phyloP scores from a whole-genome alignment of 2,797 vertebrate species.

The Neosalanx taihuensis region DNA sequence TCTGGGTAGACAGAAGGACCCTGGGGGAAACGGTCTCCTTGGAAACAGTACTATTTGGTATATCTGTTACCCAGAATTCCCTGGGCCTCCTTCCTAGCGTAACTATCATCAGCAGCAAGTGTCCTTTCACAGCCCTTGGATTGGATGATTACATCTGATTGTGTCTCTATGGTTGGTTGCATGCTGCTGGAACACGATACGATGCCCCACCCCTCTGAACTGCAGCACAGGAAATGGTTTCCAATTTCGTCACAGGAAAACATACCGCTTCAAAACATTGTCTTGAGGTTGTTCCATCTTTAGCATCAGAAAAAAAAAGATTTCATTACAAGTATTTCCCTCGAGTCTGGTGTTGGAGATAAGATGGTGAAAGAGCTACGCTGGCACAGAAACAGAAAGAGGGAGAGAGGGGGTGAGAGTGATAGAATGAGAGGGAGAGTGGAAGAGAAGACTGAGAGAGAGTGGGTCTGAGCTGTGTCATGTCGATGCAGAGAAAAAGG shows the following conservation, averaged over 20 bases:
- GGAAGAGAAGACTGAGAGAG: not conserved
- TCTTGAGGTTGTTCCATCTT: slow-evolving; percentile 8
- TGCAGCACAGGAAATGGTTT: slow-evolving; percentile 22
- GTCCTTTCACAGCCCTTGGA: slow-evolving; percentile 56
- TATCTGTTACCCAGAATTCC: slow-evolving; percentile 61
- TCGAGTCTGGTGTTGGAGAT: slow-evolving; percentile 3
- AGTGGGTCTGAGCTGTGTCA: not conserved
- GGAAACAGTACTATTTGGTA: slow-evolving; percentile 51
- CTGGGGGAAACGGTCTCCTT: slow-evolving; percentile 42
- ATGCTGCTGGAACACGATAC: slow-evolving; percentile 46
- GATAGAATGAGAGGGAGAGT: not conserved
- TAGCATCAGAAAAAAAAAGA: not conserved
- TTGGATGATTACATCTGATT: slow-evolving; percentile 48
- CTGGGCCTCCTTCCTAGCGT: slow-evolving; percentile 39
- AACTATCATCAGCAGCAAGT: slow-evolving; percentile 22
- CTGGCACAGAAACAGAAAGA: not conserved
- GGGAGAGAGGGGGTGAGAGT: not conserved
- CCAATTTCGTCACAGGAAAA: slow-evolving; percentile 30
- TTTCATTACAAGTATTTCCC: slow-evolving; percentile 8
- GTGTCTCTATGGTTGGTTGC: slow-evolving; percentile 54
- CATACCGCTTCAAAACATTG: not conserved
- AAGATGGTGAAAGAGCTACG: not conserved
- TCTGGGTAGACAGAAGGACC: slow-evolving; percentile 18
- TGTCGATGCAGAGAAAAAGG: too few species aligned
- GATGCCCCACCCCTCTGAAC: slow-evolving; percentile 7